These are phyloP conservation scores for Iselma pallidipennis DNA, from an alignment of 2,888 invertebrate species.

Conservation along the genomic window DNA sequence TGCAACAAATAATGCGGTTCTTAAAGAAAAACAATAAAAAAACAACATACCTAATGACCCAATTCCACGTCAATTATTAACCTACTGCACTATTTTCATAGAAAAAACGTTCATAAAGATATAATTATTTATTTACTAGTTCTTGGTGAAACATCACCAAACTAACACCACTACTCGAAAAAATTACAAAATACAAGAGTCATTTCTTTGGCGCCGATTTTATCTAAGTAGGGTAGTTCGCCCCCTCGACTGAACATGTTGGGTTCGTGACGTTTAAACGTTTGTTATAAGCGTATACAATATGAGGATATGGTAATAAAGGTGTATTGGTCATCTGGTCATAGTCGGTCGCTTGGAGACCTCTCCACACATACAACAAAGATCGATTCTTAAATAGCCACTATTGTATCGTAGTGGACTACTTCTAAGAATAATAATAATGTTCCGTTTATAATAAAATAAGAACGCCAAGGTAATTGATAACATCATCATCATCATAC, in stretches of 20 bases:
- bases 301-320: constrained; percentile 40
- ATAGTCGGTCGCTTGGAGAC: constrained; percentile 48
- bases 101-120: no score
- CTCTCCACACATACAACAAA: constrained; percentile 39
- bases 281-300: no score
- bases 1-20: no score
- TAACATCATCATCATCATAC: no score
- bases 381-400: constrained; percentile 36
- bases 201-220: neutral
- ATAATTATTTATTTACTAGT: no score
- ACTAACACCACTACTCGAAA: neutral
- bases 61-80: no score
- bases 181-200: neutral
- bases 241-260: constrained; percentile 11
- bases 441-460: constrained; percentile 13
- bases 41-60: no score
- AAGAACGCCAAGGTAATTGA: neutral
- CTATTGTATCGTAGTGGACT: constrained; percentile 15
- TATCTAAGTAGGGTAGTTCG: constrained; percentile 20
- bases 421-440: constrained; percentile 21
- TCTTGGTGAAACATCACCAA: no score
- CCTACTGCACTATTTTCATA: no score
- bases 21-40: no score
- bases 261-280: constrained; percentile 29
- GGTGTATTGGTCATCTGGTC: constrained; percentile 49